Percentiles rank a stretch among this genome's conserved stretches.
Conservation (phyloP, 2,888 invertebrate species). For the Petrophora chlorosata region DNA sequence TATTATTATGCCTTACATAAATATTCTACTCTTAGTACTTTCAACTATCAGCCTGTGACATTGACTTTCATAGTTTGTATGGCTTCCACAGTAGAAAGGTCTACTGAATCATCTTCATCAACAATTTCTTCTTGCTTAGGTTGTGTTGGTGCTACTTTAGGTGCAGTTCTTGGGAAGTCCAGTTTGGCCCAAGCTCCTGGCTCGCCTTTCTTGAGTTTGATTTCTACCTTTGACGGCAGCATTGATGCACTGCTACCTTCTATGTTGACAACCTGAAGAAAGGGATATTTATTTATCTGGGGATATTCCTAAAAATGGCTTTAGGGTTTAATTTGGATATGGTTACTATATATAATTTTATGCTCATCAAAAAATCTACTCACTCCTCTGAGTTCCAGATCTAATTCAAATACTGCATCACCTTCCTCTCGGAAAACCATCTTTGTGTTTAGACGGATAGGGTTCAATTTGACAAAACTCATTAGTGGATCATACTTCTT, state of each 20-base stretch:
- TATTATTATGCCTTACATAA: not conserved
- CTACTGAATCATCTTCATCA: constrained; percentile 86
- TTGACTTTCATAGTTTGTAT: constrained; percentile 71
- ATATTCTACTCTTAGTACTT: not conserved
- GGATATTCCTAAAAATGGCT: too few relatives aligned
- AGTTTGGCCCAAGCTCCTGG: constrained; percentile 92
- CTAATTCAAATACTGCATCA: constrained; percentile 88
- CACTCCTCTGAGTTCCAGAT: constrained; percentile 93
- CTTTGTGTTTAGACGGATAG: constrained; percentile 89
- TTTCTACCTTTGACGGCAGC: constrained; percentile 95
- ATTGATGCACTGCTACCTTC: constrained; percentile 89
- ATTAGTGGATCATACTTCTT: constrained; percentile 93
- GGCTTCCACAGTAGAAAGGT: constrained; percentile 88
- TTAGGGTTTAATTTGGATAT: too few relatives aligned
- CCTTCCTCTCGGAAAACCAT: constrained; percentile 91
- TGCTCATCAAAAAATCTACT: constrained; percentile 46
- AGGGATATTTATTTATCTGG: too few relatives aligned
- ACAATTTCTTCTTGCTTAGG: constrained; percentile 41
- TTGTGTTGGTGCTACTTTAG: constrained; percentile 46
- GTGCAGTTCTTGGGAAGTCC: constrained; percentile 82
- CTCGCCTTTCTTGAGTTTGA: constrained; percentile 94
- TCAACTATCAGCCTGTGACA: constrained; percentile 49
- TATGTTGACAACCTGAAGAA: constrained; percentile 90
- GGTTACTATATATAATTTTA: too few relatives aligned
- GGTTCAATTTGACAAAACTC: constrained; percentile 92